These are phyloP conservation scores for Phyllostomus hastatus DNA, from an alignment of 2,113 vertebrate genomes.

Conservation along the genomic window DNA sequence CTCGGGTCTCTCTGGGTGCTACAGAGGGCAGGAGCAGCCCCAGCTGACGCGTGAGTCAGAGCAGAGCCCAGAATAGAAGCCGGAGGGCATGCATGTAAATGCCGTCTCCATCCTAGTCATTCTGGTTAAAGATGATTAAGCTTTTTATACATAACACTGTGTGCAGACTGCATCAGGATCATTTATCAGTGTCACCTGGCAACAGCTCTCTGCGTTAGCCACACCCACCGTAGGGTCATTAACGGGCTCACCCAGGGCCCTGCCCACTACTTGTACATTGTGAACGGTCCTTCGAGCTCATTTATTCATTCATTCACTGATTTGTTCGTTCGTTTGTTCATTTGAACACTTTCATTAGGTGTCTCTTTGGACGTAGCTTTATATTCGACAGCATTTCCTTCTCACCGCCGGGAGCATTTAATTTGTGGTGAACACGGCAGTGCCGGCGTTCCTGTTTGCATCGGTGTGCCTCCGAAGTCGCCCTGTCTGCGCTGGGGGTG, in stretches of 20 bases:
- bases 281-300: not conserved
- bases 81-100: not conserved
- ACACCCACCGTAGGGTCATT: not conserved
- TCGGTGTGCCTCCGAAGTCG: not conserved
- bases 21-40: not conserved
- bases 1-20: too few species aligned
- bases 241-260: not conserved
- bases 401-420: not conserved
- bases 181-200: constrained; percentile 29
- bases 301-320: not conserved
- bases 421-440: not conserved
- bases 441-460: not conserved
- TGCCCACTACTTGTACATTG: not conserved
- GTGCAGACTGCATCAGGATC: not conserved
- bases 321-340: not conserved
- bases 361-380: not conserved
- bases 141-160: constrained; percentile 5
- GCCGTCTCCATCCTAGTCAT: not conserved
- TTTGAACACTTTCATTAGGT: not conserved
- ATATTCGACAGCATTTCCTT: not conserved
- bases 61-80: constrained; percentile 54
- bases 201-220: not conserved
- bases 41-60: constrained; percentile 56
- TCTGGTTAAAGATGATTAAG: constrained; percentile 27
- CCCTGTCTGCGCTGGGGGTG: not conserved